Conservation (phyloP, 1,140 invertebrate species). For the Copidosoma floridanum region DNA sequence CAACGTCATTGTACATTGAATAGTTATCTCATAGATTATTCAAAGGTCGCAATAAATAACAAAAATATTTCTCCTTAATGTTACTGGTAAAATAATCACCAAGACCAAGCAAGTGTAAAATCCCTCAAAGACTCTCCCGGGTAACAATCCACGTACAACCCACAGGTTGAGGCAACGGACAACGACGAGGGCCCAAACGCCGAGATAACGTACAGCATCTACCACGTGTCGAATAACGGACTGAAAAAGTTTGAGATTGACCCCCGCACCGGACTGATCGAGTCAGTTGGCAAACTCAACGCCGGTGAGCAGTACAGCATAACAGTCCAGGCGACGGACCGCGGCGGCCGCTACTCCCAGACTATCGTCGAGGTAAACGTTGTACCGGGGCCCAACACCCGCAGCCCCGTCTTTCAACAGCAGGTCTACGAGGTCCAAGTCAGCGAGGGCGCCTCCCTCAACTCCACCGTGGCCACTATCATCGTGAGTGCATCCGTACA, state of each 20-base stretch:
- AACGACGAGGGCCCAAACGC: constrained; percentile 84
- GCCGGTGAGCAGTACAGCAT: constrained; percentile 87
- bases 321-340: constrained; percentile 77
- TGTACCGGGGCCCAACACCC: constrained; percentile 79
- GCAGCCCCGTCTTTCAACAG: constrained; percentile 78
- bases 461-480: constrained; percentile 76
- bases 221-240: constrained; percentile 88
- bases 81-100: too few species aligned
- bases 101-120: too few species aligned
- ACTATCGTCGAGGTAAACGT: constrained; percentile 82
- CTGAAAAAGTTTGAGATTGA: constrained; percentile 82
- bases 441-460: constrained; percentile 82
- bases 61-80: too few species aligned
- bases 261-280: constrained; percentile 73
- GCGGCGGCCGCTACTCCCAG: constrained; percentile 70
- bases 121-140: too few species aligned
- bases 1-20: too few species aligned
- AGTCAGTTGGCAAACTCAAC: constrained; percentile 72
- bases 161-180: constrained; percentile 74
- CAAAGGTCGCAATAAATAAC: too few species aligned
- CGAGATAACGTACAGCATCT: constrained; percentile 77
- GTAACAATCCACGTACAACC: too few species aligned
- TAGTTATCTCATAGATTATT: too few species aligned
- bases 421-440: constrained; percentile 81
- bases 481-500: constrained; percentile 55